Conservation (phyloP, 1,140 invertebrate genomes). For the Saxidomus purpurata region DNA sequence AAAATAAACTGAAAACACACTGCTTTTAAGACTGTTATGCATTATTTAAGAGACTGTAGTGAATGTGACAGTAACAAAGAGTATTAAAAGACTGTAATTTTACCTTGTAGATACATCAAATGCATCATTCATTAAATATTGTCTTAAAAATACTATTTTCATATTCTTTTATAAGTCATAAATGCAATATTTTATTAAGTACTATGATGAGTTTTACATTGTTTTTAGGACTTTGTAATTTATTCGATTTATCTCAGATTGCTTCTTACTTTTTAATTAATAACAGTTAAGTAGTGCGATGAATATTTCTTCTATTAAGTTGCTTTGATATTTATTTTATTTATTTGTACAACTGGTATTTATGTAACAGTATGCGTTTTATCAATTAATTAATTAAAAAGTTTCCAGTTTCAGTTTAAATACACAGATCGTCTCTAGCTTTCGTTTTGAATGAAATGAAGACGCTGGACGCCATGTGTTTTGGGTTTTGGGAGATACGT, state of each 20-base stretch:
- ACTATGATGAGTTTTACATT: background rate
- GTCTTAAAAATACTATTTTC: background rate
- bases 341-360: background rate
- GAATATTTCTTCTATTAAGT: background rate
- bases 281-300: background rate
- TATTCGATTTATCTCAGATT: background rate
- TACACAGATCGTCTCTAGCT: too few species aligned
- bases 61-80: background rate
- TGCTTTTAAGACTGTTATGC: background rate
- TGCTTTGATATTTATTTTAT: background rate
- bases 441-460: too few species aligned
- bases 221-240: background rate
- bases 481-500: too few species aligned
- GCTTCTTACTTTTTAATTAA: too few species aligned
- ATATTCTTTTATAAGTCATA: background rate
- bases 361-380: background rate
- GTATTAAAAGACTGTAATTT: background rate
- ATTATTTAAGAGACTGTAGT: background rate
- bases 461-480: too few species aligned
- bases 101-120: background rate
- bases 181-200: too few species aligned
- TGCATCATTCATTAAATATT: background rate
- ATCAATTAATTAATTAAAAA: background rate
- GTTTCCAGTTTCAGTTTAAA: background rate
- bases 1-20: conserved; percentile 1